Conservation (phyloP, 2,797 vertebrate species). For the Malacoctenus gilli region DNA sequence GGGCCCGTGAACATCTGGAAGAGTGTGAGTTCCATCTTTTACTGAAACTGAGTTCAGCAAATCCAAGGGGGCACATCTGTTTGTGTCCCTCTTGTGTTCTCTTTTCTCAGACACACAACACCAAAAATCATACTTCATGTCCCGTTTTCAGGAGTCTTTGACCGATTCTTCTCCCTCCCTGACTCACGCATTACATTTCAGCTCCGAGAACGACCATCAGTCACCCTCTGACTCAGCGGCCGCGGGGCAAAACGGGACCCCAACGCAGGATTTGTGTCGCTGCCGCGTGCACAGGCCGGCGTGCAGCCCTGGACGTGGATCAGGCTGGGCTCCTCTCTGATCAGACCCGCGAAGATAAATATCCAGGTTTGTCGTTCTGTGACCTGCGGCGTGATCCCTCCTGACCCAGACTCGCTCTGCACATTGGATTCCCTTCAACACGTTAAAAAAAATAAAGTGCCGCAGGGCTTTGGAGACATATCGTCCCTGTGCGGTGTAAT, state of each 20-base stretch:
- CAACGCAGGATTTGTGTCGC: too few species aligned
- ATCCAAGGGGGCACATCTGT: too few species aligned
- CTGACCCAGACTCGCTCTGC: slow-evolving; percentile 12
- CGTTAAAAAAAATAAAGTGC: slow-evolving; percentile 11
- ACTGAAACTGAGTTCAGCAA: too few species aligned
- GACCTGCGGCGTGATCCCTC: slow-evolving; percentile 13
- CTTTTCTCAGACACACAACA: too few species aligned
- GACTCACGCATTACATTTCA: slow-evolving; percentile 19
- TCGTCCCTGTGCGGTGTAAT: slow-evolving; percentile 12
- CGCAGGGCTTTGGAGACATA: slow-evolving; percentile 11
- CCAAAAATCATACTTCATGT: too few species aligned
- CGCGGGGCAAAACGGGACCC: not conserved
- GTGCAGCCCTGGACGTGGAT: not conserved
- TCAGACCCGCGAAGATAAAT: slow-evolving; percentile 3
- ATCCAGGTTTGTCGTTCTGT: slow-evolving; percentile 15
- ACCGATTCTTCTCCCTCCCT: slow-evolving; percentile 1
- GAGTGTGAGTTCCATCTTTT: too few species aligned
- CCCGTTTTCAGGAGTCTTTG: too few species aligned
- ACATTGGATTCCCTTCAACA: slow-evolving; percentile 13
- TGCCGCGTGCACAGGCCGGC: not conserved
- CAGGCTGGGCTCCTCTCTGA: slow-evolving; percentile 2
- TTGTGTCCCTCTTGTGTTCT: too few species aligned
- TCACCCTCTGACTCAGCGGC: not conserved
- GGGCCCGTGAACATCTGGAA: too few species aligned
- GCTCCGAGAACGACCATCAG: slow-evolving; percentile 19